Conservation (phyloP, 2,113 vertebrate species). For the Porphyrio hochstetteri region DNA sequence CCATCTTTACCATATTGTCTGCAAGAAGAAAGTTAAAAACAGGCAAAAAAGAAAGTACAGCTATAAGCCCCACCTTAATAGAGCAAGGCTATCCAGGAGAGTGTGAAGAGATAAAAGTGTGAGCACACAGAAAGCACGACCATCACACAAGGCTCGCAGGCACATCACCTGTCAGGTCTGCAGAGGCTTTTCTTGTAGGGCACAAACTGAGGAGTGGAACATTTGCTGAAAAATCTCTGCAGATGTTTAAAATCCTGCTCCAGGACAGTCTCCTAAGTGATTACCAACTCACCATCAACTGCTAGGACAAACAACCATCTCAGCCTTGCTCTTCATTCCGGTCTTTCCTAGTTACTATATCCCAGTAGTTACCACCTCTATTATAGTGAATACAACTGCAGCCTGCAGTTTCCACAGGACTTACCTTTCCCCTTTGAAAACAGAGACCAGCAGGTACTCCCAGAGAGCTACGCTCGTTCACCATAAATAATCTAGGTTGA, state of each 20-base stretch:
- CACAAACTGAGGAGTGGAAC: neutral
- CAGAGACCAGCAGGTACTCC: neutral
- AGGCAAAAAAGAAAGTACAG: neutral
- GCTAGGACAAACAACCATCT: neutral
- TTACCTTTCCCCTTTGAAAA: neutral
- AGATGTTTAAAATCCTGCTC: neutral
- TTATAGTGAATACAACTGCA: neutral
- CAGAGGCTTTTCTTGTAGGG: neutral
- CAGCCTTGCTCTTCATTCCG: neutral
- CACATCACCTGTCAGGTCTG: neutral
- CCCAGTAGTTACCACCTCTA: neutral
- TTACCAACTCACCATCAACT: neutral
- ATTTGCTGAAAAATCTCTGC: neutral
- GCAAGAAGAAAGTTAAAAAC: neutral
- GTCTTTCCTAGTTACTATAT: neutral
- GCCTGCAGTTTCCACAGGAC: neutral
- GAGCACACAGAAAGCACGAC: neutral
- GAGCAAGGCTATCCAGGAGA: neutral
- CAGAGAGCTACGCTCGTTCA: accelerated
- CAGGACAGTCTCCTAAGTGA: neutral
- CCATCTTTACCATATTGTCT: neutral
- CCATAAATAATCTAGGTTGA: neutral
- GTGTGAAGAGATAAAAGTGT: neutral
- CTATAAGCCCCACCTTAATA: neutral
- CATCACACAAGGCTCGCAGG: neutral